phyloP scores from a whole-genome alignment of 2,888 invertebrate genomes.

The Drosophila kokeensis region DNA sequence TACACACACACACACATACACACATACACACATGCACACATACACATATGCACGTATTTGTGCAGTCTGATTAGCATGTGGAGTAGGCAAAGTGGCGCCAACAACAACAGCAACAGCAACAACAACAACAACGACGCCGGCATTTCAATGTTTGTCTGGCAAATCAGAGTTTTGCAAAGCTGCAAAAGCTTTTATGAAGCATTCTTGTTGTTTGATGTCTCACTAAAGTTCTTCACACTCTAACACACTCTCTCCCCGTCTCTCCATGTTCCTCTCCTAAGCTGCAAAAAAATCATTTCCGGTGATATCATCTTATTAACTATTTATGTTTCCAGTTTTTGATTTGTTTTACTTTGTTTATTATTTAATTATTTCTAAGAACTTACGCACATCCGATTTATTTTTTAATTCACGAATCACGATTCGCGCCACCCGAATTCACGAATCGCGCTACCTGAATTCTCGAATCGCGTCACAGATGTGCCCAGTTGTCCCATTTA shows the following conservation, averaged over 20 bases:
- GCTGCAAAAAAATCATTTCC: not conserved
- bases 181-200: conserved; percentile 17
- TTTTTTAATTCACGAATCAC: too few relatives aligned
- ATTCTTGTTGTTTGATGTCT: conserved; percentile 22
- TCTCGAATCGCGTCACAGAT: not conserved
- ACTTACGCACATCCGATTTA: too few relatives aligned
- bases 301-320: conserved; percentile 3
- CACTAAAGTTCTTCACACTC: not conserved
- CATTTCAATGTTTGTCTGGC: not conserved
- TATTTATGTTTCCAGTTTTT: too few relatives aligned
- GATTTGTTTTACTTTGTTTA: not conserved
- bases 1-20: conserved; percentile 24
- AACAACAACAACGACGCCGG: conserved; percentile 1
- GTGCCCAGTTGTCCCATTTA: not conserved
- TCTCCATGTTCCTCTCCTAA: not conserved
- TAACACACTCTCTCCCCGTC: not conserved
- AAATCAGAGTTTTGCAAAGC: conserved; percentile 19
- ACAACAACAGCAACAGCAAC: not conserved
- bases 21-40: not conserved
- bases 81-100: conserved; percentile 19
- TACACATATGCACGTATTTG: conserved; percentile 31
- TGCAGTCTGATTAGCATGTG: conserved; percentile 49
- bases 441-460: too few relatives aligned
- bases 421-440: too few relatives aligned
- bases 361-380: too few relatives aligned